Evolutionary conservation across 1,140 invertebrate species (phyloP).

Genomic region (Aphaenogaster floridana): DNA sequence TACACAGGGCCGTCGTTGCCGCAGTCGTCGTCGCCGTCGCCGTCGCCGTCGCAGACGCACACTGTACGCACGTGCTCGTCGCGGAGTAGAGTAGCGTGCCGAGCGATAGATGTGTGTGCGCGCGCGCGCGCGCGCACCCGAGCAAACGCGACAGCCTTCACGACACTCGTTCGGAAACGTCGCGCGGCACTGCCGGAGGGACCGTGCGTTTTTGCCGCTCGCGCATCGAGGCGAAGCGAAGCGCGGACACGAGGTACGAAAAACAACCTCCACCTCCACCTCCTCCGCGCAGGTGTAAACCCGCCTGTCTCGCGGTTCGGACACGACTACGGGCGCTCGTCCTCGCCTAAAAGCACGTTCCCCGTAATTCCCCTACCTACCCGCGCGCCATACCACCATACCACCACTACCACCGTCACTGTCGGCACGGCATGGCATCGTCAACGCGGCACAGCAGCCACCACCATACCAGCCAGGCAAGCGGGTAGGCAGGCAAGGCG

Average conservation of each 20-base stretch:
- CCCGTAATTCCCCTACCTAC: conserved; percentile 68
- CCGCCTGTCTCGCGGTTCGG: conserved; percentile 63
- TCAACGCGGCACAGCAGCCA: conserved; percentile 23
- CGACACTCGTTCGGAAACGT: background rate
- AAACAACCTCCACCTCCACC: conserved; percentile 35
- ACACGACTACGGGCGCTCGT: conserved; percentile 76
- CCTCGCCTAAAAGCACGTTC: conserved; percentile 76
- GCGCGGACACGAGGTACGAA: background rate
- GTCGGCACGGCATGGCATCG: conserved; percentile 29
- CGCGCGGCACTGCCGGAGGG: background rate
- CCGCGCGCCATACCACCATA: background rate
- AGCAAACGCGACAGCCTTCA: background rate
- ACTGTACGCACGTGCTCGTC: conserved; percentile 55
- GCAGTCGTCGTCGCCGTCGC: background rate
- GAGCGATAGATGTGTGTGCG: background rate
- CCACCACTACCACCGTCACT: conserved; percentile 10
- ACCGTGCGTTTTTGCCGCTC: conserved; percentile 16
- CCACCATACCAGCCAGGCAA: conserved; percentile 17
- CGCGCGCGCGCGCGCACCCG: background rate
- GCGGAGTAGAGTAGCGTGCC: background rate
- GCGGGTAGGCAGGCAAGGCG: background rate
- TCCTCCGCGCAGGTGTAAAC: background rate
- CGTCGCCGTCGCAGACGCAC: background rate
- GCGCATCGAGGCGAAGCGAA: background rate
- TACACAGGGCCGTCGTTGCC: background rate